These are phyloP conservation scores for Leptinotarsa rubiginosa DNA, from an alignment of 2,888 invertebrate genomes.

Conservation along the genomic window DNA sequence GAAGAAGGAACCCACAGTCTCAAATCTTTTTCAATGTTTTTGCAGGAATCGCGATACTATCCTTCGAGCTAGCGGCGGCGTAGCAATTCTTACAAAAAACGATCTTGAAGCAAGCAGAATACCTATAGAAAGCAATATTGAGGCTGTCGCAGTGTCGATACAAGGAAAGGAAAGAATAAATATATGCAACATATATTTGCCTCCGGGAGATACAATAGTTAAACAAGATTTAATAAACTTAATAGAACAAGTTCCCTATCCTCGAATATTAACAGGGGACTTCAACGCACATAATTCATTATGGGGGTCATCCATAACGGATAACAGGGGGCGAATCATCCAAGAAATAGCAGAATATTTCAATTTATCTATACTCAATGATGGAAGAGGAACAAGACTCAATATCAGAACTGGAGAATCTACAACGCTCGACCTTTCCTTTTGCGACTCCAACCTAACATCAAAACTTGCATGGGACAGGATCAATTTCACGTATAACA, in stretches of 20 bases:
- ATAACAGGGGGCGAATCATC: background rate
- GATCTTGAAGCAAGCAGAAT: background rate
- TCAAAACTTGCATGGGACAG: background rate
- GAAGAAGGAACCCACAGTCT: background rate
- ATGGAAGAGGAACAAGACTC: background rate
- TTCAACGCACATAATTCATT: background rate
- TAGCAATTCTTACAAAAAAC: background rate
- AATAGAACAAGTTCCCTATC: background rate
- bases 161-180: background rate
- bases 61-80: background rate
- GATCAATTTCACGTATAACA: background rate
- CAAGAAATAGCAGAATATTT: background rate
- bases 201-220: background rate
- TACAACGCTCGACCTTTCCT: background rate
- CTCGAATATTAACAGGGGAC: background rate
- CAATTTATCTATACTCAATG: background rate
- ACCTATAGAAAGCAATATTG: background rate
- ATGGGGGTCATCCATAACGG: background rate
- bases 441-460: background rate
- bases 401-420: background rate
- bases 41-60: background rate
- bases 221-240: background rate
- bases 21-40: background rate
- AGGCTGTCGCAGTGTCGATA: background rate
- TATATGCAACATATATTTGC: conserved; percentile 8